These are phyloP conservation scores for Pipistrellus kuhlii DNA, from an alignment of 2,797 vertebrate species.

Conservation along the genomic window DNA sequence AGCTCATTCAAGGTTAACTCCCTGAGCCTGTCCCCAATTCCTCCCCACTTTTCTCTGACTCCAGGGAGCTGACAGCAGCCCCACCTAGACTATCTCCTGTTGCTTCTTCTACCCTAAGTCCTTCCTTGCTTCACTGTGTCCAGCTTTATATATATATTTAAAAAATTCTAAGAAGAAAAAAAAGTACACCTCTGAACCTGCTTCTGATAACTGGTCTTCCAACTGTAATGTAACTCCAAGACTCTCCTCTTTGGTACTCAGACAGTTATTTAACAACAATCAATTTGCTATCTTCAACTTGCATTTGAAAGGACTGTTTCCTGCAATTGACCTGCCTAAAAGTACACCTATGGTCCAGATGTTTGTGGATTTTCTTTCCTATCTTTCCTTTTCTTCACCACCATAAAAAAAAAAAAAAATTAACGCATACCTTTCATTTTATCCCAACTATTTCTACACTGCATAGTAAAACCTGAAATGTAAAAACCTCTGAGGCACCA, in stretches of 20 bases:
- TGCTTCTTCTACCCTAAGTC: background rate
- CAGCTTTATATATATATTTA: background rate
- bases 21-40: background rate
- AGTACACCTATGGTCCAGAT: background rate
- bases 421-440: background rate
- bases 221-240: background rate
- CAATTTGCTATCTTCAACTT: background rate
- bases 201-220: background rate
- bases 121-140: background rate
- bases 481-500: background rate
- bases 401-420: background rate
- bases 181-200: background rate
- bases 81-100: background rate
- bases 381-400: background rate
- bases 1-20: background rate
- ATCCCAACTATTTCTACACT: background rate
- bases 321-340: background rate
- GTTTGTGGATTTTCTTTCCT: background rate
- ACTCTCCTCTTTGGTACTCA: background rate
- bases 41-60: background rate
- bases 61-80: background rate
- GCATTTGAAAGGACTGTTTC: background rate
- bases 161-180: background rate
- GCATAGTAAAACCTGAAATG: constrained; percentile 6
- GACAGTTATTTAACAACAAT: background rate